Percentiles rank a stretch among this genome's conserved stretches.
Evolutionary conservation across 2,797 vertebrate genomes (phyloP).

Genomic region (Lindbergichthys nudifrons): DNA sequence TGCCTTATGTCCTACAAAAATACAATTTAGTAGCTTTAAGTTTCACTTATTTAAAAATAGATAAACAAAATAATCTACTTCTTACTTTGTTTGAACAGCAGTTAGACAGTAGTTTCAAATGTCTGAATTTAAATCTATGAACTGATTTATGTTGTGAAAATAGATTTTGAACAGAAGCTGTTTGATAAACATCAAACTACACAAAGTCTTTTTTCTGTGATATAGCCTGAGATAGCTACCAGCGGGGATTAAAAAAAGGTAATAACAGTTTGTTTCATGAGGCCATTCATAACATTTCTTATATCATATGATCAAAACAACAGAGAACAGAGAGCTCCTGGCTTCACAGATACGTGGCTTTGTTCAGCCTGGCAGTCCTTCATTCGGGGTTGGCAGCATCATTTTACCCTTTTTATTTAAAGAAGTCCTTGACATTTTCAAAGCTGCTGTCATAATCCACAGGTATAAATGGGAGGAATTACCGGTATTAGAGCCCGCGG

Average conservation of each 20-base stretch:
- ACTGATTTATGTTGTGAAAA: background rate
- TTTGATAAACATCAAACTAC: background rate
- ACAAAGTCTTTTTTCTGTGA: background rate
- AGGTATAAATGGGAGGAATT: constrained; percentile 40
- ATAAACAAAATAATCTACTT: background rate
- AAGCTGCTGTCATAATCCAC: constrained; percentile 68
- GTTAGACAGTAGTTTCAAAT: background rate
- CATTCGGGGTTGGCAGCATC: constrained; percentile 5
- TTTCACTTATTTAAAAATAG: background rate
- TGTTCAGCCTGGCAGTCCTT: background rate
- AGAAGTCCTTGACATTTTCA: constrained; percentile 66
- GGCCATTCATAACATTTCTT: background rate
- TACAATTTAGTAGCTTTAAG: background rate
- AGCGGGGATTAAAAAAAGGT: background rate
- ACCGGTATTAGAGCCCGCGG: constrained; percentile 56
- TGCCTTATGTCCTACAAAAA: background rate
- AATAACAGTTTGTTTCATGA: background rate
- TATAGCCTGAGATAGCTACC: constrained; percentile 2
- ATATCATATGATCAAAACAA: background rate
- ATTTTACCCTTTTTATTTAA: constrained; percentile 35
- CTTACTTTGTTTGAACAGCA: background rate
- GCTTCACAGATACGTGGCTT: background rate
- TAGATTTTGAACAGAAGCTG: background rate
- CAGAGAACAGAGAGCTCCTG: background rate
- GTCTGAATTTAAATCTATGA: background rate